Evolutionary conservation across 1,140 invertebrate species (phyloP).

Genomic region (Leptopilina boulardi): DNA sequence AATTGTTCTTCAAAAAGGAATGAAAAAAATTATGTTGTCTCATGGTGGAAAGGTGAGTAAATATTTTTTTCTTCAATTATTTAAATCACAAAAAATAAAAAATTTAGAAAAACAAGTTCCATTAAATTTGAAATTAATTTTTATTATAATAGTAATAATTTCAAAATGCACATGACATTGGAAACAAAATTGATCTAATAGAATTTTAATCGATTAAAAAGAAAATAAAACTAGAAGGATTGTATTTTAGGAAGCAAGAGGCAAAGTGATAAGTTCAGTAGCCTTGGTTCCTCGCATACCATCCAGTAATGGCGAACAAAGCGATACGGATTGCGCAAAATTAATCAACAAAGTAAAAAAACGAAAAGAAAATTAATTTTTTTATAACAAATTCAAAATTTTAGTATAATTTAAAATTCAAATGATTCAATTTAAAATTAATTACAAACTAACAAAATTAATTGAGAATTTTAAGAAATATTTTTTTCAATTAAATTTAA

Average conservation of each 20-base stretch:
- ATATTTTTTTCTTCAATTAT: too few relatives aligned
- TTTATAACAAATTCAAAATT: not conserved
- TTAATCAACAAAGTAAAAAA: slow-evolving; percentile 52
- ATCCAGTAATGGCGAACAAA: slow-evolving; percentile 66
- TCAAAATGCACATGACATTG: too few relatives aligned
- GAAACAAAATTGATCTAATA: too few relatives aligned
- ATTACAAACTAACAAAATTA: too few relatives aligned
- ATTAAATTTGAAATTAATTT: too few relatives aligned
- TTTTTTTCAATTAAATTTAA: too few relatives aligned
- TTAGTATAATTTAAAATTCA: too few relatives aligned
- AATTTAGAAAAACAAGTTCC: too few relatives aligned
- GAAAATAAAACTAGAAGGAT: slow-evolving; percentile 10
- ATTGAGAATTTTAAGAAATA: too few relatives aligned
- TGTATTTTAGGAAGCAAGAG: slow-evolving; percentile 66
- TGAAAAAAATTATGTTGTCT: slow-evolving; percentile 68
- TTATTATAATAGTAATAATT: too few relatives aligned
- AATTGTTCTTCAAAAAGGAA: slow-evolving; percentile 70
- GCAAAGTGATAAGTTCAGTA: slow-evolving; percentile 67
- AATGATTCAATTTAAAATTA: too few relatives aligned
- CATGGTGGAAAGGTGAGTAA: slow-evolving; percentile 67
- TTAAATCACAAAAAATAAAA: not conserved
- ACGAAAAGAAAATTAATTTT: too few relatives aligned
- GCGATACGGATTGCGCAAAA: slow-evolving; percentile 55
- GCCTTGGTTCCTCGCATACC: slow-evolving; percentile 60
- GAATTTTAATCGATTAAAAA: not conserved